Percentiles rank a stretch among this genome's conserved stretches.
These are phyloP conservation scores for Zeuzera pyrina DNA, from an alignment of 2,888 invertebrate species.

Conservation along the genomic window DNA sequence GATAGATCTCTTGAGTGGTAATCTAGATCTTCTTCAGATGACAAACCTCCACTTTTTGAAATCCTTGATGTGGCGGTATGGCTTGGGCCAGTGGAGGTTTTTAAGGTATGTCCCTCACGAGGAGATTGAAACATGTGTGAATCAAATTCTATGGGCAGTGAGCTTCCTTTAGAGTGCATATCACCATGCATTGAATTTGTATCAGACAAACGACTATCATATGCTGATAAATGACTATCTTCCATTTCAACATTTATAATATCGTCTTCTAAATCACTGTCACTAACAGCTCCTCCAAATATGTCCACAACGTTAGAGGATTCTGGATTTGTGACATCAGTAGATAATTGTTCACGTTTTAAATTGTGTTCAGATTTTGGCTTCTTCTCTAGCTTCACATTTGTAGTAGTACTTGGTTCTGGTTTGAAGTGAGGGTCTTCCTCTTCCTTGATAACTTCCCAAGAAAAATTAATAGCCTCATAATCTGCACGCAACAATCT, in stretches of 20 bases:
- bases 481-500: slow-evolving; percentile 91
- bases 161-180: slow-evolving; percentile 26
- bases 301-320: slow-evolving; percentile 77
- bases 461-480: slow-evolving; percentile 90
- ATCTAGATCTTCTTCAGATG: slow-evolving; percentile 41
- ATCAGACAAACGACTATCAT: slow-evolving; percentile 81
- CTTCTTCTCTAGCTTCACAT: slow-evolving; percentile 44
- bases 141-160: slow-evolving; percentile 43
- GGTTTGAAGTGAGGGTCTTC: slow-evolving; percentile 75
- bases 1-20: slow-evolving; percentile 39
- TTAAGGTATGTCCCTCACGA: slow-evolving; percentile 10
- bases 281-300: slow-evolving; percentile 94
- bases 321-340: slow-evolving; percentile 29
- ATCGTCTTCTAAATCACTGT: slow-evolving; percentile 87
- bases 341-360: slow-evolving; percentile 19
- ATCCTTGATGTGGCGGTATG: slow-evolving; percentile 25
- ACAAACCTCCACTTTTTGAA: slow-evolving; percentile 29
- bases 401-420: slow-evolving; percentile 25
- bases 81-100: slow-evolving; percentile 16
- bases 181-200: slow-evolving; percentile 62
- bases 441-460: slow-evolving; percentile 92
- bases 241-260: slow-evolving; percentile 85
- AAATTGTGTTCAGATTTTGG: slow-evolving; percentile 29
- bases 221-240: slow-evolving; percentile 83
- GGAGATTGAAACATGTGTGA: slow-evolving; percentile 45